Evolutionary conservation across 2,888 invertebrate genomes (phyloP).

Genomic region (Drosophila cracens): DNA sequence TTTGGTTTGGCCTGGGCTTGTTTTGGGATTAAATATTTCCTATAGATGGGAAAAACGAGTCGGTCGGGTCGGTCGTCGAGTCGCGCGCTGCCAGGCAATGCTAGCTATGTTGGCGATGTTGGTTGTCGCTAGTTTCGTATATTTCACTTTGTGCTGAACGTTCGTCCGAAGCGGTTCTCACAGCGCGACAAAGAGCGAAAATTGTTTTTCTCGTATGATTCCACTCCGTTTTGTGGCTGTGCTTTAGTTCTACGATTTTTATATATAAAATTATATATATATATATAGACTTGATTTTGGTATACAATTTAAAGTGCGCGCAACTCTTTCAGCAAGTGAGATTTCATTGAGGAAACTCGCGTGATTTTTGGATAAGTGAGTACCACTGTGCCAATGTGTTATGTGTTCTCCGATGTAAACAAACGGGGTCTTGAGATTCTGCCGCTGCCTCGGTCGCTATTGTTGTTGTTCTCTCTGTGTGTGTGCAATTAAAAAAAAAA

Average conservation of each 20-base stretch:
- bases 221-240: slow-evolving; percentile 6
- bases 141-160: slow-evolving; percentile 77
- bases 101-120: slow-evolving; percentile 43
- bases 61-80: slow-evolving; percentile 78
- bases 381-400: slow-evolving; percentile 69
- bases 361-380: slow-evolving; percentile 47
- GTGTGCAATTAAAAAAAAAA: slow-evolving; percentile 56
- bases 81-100: slow-evolving; percentile 38
- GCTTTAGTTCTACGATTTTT: slow-evolving; percentile 1
- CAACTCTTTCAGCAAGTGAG: slow-evolving; percentile 1
- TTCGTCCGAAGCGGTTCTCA: slow-evolving; percentile 72
- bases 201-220: slow-evolving; percentile 1
- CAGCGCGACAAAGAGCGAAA: slow-evolving; percentile 33
- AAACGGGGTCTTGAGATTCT: slow-evolving; percentile 77
- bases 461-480: slow-evolving; percentile 18
- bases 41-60: slow-evolving; percentile 82
- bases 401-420: slow-evolving; percentile 63
- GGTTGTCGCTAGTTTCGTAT: slow-evolving; percentile 74
- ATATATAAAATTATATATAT: slow-evolving; percentile 28
- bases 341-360: slow-evolving; percentile 30
- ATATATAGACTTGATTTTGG: slow-evolving; percentile 18
- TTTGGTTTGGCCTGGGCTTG: slow-evolving; percentile 75
- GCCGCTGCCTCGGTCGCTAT: slow-evolving; percentile 30
- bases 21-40: slow-evolving; percentile 81
- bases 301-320: background rate